phyloP scores from a whole-genome alignment of 2,113 vertebrate species.

The Brachyistius frenatus region DNA sequence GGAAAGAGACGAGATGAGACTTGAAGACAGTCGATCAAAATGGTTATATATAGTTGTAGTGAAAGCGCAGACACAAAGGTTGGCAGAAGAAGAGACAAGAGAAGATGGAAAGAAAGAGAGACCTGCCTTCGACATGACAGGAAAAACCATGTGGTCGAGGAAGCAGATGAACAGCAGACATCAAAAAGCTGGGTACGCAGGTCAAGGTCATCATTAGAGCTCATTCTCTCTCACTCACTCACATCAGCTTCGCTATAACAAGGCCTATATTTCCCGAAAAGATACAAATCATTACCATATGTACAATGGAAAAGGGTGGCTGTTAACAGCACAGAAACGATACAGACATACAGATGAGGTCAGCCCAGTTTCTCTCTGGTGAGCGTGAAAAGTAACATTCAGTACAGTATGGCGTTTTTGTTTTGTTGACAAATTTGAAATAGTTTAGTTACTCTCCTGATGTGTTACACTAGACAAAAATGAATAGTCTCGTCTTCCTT shows the following conservation, averaged over 20 bases:
- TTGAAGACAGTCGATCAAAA: background rate
- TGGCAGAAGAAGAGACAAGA: conserved; percentile 15
- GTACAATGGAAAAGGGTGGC: background rate
- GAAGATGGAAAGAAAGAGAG: conserved; percentile 7
- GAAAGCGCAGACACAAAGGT: conserved; percentile 17
- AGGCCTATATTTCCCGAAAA: background rate
- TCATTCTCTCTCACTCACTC: conserved; percentile 17
- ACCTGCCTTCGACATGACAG: background rate
- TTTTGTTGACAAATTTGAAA: background rate
- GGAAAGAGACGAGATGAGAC: conserved; percentile 16
- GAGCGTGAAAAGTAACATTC: background rate
- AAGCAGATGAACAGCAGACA: conserved; percentile 24
- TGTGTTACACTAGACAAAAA: background rate
- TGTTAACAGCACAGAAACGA: background rate
- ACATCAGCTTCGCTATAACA: conserved; percentile 12
- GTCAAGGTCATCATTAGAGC: conserved; percentile 53
- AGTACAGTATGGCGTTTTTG: background rate
- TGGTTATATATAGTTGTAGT: background rate
- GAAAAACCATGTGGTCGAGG: conserved; percentile 1
- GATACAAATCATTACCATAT: conserved; percentile 14
- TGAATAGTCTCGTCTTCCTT: background rate
- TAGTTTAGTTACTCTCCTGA: background rate
- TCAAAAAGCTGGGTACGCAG: conserved; percentile 42
- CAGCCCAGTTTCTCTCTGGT: background rate
- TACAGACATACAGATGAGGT: background rate